phyloP scores from a whole-genome alignment of 37 sponge, comb jelly and placozoan species.

The Agelas oroides region DNA sequence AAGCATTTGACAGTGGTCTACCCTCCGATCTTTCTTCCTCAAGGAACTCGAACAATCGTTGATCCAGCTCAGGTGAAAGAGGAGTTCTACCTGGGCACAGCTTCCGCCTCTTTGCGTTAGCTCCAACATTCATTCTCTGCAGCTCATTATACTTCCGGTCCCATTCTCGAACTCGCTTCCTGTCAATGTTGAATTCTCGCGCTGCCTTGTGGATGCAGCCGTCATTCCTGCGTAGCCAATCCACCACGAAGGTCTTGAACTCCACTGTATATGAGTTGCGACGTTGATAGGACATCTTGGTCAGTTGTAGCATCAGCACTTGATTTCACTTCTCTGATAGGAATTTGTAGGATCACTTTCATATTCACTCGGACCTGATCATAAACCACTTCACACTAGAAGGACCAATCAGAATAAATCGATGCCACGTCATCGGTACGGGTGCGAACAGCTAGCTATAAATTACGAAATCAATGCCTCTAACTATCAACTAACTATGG shows the following conservation, averaged over 20 bases:
- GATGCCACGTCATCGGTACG: too few species aligned
- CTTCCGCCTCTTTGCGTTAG: background rate
- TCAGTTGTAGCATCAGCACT: too few species aligned
- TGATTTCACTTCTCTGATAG: too few species aligned
- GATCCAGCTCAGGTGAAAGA: constrained; percentile 16
- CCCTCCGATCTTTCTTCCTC: constrained; percentile 32
- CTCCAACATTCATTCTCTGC: background rate
- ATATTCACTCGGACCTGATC: too few species aligned
- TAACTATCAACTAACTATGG: too few species aligned
- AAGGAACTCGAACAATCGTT: background rate
- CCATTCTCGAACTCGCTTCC: constrained; percentile 27
- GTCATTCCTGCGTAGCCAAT: constrained; percentile 10
- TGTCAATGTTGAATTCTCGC: constrained; percentile 1
- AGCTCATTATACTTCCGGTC: constrained; percentile 9
- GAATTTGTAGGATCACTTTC: too few species aligned
- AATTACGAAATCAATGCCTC: too few species aligned
- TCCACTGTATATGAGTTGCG: constrained; percentile 32
- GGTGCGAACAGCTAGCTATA: too few species aligned
- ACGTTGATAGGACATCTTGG: background rate
- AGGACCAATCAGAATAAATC: too few species aligned
- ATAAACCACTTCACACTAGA: too few species aligned
- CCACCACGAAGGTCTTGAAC: constrained; percentile 24
- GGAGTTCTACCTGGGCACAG: background rate
- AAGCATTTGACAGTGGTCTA: constrained; percentile 10
- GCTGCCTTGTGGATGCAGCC: constrained; percentile 18